Evolutionary conservation across 2,797 vertebrate species (phyloP), one percentile per base, ranked within the genome.

Genomic region (Rhincodon typus): DNA sequence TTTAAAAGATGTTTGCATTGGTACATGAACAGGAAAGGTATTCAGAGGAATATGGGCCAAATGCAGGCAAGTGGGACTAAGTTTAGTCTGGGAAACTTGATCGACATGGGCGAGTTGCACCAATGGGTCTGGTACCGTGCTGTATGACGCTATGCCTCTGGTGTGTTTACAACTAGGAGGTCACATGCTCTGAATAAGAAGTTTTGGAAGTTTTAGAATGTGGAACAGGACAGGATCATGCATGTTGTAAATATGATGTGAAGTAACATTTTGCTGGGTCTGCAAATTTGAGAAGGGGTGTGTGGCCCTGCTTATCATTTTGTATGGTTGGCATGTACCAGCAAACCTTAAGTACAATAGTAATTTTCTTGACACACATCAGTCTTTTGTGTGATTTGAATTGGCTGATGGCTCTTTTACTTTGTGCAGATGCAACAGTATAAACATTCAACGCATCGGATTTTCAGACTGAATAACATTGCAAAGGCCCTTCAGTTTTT

Each of bases 381-480:
- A 25, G 21, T 21, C 5, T 1, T n/a, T 3, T 88, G 57, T 53
- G 95, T 66, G 72, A 66, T 27, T 50, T 57, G 50, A 1, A 88
- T 57, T 5, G 23, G 30, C 53, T 66, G 15, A 90, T 57, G 13
- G 7, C 96, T 95, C 67, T 74, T 53, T 94, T 3, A 50, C 21
- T 50, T 74, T 50, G 90, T 97, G 30, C 97, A 99, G 99, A 98
- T 99, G 96, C 98, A 99, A 0, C 98, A 98, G 27, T 99, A 99
- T 97, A 99, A 99, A 96, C 98, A 98, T 95, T 99, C 99, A 4
- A 98, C 98, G 7, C 99, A 99, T 97, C 99, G 99, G 72, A 99
- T 99, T 96, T 99, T 99, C 97, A 98, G 98, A 96, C 97, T 99
- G 96, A 99, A 99, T 98, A 99, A 99, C 97, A 99, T 99, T 19